Conservation (phyloP, 2,888 invertebrate genomes). For the Cheilosia scutellata region DNA sequence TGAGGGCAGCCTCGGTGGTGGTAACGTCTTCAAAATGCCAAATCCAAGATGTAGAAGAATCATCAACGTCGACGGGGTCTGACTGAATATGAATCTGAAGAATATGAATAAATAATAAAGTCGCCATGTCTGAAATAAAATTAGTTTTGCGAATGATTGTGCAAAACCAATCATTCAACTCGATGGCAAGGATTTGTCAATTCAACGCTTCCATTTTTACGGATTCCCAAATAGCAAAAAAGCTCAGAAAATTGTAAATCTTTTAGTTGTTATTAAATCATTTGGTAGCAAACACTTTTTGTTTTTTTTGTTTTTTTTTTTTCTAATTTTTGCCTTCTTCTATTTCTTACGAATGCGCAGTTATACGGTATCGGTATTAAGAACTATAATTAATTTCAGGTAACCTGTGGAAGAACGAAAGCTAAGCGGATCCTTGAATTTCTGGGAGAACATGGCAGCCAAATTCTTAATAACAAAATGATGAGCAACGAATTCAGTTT, state of each 20-base stretch:
- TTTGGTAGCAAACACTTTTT: too few relatives aligned
- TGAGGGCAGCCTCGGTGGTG: too few relatives aligned
- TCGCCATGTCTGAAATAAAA: neutral
- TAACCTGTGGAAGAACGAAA: neutral
- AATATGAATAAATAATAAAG: neutral
- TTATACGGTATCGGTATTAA: too few relatives aligned
- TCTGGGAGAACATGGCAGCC: neutral
- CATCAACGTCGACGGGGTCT: too few relatives aligned
- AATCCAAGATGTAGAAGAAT: too few relatives aligned
- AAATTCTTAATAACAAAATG: neutral
- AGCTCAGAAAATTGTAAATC: neutral
- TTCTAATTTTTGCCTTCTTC: neutral
- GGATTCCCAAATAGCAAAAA: constrained; percentile 4
- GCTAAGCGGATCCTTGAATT: neutral
- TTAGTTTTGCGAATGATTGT: constrained; percentile 7
- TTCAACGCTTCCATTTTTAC: constrained; percentile 4
- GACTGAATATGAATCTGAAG: too few relatives aligned
- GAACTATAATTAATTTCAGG: neutral
- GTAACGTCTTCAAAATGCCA: too few relatives aligned
- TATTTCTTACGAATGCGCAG: too few relatives aligned
- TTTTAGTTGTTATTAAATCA: too few relatives aligned
- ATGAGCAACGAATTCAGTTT: neutral
- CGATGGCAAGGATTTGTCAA: neutral
- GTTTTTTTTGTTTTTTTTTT: too few relatives aligned
- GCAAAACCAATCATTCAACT: constrained; percentile 7